Evolutionary conservation across 1,140 invertebrate genomes (phyloP).

Genomic region (Gryon sp.): DNA sequence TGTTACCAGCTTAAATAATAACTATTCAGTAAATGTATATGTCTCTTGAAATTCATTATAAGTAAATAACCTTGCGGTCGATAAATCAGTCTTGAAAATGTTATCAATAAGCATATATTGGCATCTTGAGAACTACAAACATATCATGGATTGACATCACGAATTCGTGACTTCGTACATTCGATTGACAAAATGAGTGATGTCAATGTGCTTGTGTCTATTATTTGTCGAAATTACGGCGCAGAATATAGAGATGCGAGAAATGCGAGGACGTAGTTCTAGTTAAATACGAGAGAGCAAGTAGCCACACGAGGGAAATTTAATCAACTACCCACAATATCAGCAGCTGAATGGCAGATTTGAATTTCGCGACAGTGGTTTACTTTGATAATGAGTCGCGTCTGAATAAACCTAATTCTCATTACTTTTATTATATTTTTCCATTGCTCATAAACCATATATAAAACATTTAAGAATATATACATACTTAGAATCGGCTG

Average conservation of each 20-base stretch:
- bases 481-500: too few relatives aligned
- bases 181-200: conserved; percentile 45
- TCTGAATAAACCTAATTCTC: conserved; percentile 46
- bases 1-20: too few relatives aligned
- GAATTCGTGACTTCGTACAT: conserved; percentile 43
- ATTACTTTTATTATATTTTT: conserved; percentile 27
- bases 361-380: conserved; percentile 49
- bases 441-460: too few relatives aligned
- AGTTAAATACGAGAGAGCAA: conserved; percentile 59
- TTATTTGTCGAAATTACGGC: conserved; percentile 61
- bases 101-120: conserved; percentile 9
- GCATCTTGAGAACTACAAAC: conserved; percentile 23
- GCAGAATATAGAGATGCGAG: conserved; percentile 35
- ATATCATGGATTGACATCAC: conserved; percentile 30
- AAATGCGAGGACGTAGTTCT: conserved; percentile 43
- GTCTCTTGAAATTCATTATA: not conserved
- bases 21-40: not conserved
- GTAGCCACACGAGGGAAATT: conserved; percentile 58
- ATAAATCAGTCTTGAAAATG: not conserved
- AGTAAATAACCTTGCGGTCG: not conserved
- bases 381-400: conserved; percentile 46
- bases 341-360: conserved; percentile 58
- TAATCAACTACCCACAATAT: conserved; percentile 60
- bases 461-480: too few relatives aligned
- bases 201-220: conserved; percentile 56